phyloP scores from a whole-genome alignment of 2,113 vertebrate genomes.

The Indicator maculatus region DNA sequence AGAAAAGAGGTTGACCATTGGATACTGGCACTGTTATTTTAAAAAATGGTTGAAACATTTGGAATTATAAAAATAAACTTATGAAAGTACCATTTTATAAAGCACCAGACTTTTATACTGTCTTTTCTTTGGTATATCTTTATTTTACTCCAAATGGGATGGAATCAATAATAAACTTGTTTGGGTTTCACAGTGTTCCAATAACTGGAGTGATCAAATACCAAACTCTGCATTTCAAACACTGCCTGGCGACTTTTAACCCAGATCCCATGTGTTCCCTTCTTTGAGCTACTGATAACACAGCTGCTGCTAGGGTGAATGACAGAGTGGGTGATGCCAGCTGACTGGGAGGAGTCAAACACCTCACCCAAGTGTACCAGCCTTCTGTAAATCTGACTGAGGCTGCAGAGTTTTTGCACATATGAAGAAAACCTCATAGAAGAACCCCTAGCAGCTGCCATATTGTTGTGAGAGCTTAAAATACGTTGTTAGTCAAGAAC shows the following conservation, averaged over 20 bases:
- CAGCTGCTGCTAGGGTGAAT: neutral
- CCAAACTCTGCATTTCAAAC: neutral
- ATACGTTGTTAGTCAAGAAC: neutral
- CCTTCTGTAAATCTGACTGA: neutral
- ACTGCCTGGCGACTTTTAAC: neutral
- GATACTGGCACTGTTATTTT: neutral
- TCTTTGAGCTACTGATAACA: neutral
- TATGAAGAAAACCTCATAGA: neutral
- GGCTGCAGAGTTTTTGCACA: neutral
- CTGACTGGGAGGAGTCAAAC: neutral
- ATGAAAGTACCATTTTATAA: neutral
- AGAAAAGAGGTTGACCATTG: neutral
- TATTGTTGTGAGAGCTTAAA: neutral
- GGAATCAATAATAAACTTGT: neutral
- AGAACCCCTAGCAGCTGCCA: neutral
- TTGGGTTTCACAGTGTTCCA: neutral
- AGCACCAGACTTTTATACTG: neutral
- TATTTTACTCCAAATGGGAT: neutral
- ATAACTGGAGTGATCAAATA: neutral
- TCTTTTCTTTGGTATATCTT: neutral
- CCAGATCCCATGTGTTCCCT: neutral
- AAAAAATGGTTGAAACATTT: neutral
- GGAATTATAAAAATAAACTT: neutral
- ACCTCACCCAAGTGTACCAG: neutral
- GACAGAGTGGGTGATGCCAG: neutral